Conservation (phyloP, 2,888 invertebrate genomes). For the Aporophyla nigra region DNA sequence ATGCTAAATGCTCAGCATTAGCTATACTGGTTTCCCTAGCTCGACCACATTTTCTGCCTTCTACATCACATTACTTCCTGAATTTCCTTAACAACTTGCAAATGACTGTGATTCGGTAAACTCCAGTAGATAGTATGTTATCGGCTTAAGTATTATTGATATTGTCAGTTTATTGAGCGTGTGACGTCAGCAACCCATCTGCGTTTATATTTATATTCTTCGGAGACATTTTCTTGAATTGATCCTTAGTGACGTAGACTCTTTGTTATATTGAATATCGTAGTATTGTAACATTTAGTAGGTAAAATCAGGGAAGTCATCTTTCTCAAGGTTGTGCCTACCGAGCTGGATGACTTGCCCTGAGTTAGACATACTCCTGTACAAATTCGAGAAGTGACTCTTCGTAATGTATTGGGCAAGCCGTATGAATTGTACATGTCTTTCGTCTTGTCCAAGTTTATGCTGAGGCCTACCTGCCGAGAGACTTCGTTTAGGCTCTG, state of each 20-base stretch:
- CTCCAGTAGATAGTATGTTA: conserved; percentile 41
- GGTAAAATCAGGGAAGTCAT: background rate
- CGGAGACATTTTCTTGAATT: conserved; percentile 9
- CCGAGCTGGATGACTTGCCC: no score
- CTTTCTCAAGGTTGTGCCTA: no score
- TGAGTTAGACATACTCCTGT: no score
- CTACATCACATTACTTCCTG: background rate
- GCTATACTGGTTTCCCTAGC: background rate
- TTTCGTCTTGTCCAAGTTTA: no score
- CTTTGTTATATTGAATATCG: background rate
- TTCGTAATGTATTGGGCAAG: no score
- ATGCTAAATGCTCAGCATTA: no score
- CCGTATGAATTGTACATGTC: no score
- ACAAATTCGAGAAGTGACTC: no score
- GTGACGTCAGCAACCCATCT: conserved; percentile 42
- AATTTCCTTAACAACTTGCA: conserved; percentile 4
- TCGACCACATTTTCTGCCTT: background rate
- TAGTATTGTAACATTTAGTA: background rate
- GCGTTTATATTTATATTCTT: conserved; percentile 32
- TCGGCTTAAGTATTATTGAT: conserved; percentile 59
- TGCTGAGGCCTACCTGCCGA: no score
- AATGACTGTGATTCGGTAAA: conserved; percentile 10
- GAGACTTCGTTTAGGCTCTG: no score
- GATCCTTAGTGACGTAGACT: conserved; percentile 8
- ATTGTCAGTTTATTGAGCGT: conserved; percentile 48